Evolutionary conservation across 2,113 vertebrate species (phyloP), one percentile per base, ranked within the genome.

Genomic region (Pteruthius melanotis): DNA sequence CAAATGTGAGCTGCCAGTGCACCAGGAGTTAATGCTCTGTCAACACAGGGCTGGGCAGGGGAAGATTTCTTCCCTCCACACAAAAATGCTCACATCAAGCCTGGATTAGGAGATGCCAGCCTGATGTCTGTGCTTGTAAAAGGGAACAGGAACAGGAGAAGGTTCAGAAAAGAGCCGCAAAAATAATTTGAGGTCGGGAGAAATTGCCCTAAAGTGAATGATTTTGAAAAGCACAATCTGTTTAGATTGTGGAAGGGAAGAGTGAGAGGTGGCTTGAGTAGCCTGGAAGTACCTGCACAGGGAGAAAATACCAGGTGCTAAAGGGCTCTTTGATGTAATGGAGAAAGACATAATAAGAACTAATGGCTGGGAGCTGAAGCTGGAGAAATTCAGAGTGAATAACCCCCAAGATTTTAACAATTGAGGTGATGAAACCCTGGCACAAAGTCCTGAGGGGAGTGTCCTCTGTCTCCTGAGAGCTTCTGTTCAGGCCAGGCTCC

Each of bases 181-280:
- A 91, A 90, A 68, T 87, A 39, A 88, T 61, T 15, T 30, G 40
- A 75, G 49, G 53, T 44, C 0, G 5, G 26, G 53, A 90, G 49
- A 85, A 93, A 94, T 75, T 60, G 56, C 49, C 70, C 44, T 72
- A 4, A 45, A 52, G 40, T 45, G 78, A 85, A 75, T 37, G 65
- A 60, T 60, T 94, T 69, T 90, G 35, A 64, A 93, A 90, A 88
- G 81, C 28, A n/a, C 66, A 64, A 37, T 94, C 75, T 90, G 63
- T 85, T 97, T 90, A 60, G 82, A 80, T 69, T 90, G 66, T 79
- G 77, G 70, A 60, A 75, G 53, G 63, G 45, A 78, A 61, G 37
- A 94, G 74, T 28, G 74, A 90, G 90, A 90, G 82, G 71, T 76
- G 78, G 89, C 57, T 57, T 60, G 90, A 90, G 92, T 64, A 96